Conservation (phyloP, 2,797 vertebrate genomes). For the Pogonophryne albipinna region DNA sequence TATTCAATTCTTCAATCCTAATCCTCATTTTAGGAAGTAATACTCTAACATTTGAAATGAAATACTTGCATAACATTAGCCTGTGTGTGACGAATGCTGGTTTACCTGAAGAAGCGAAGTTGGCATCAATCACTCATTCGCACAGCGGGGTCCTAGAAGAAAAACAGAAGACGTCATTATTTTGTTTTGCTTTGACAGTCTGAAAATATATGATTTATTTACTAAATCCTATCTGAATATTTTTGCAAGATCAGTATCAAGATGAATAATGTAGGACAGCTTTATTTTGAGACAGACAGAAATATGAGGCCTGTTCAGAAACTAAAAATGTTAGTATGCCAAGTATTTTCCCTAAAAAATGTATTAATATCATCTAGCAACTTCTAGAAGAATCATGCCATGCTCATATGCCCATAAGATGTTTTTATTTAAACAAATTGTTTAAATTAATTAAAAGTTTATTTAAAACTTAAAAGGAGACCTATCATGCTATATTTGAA, state of each 20-base stretch:
- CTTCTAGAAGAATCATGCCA: not conserved
- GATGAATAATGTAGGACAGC: slow-evolving; percentile 9
- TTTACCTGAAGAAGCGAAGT: slow-evolving; percentile 82
- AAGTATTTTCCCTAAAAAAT: not conserved
- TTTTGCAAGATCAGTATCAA: slow-evolving; percentile 1
- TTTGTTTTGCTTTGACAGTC: not conserved
- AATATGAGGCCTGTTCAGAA: not conserved
- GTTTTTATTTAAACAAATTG: not conserved
- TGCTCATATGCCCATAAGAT: not conserved
- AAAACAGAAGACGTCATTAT: slow-evolving; percentile 20
- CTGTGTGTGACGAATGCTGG: not conserved
- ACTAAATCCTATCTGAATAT: not conserved
- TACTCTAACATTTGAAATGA: slow-evolving; percentile 13
- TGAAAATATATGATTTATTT: not conserved
- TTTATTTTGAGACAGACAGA: slow-evolving; percentile 11
- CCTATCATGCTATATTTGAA: too few species aligned
- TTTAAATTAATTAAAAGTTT: too few species aligned
- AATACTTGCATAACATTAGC: slow-evolving; percentile 3
- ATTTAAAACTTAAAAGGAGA: too few species aligned
- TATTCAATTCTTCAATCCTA: slow-evolving; percentile 31
- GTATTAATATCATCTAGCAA: not conserved
- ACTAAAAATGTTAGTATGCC: not conserved
- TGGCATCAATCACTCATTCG: slow-evolving; percentile 88
- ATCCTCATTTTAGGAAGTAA: slow-evolving; percentile 41
- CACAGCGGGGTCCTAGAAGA: slow-evolving; percentile 73